Percentiles rank a stretch among this genome's conserved stretches.
Conservation (phyloP, 2,797 vertebrate species). For the Oreochromis mossambicus region DNA sequence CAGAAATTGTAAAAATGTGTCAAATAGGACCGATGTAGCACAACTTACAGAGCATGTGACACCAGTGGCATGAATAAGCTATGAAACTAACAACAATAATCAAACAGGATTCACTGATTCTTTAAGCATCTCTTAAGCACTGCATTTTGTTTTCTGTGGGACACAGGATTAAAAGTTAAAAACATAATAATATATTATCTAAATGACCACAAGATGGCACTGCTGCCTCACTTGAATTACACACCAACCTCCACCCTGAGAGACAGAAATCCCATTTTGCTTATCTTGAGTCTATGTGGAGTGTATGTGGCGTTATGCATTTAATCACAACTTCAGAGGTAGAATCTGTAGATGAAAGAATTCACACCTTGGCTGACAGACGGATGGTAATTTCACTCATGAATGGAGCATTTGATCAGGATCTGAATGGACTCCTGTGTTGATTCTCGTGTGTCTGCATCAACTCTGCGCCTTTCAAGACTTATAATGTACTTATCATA, state of each 20-base stretch:
- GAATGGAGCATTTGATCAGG: constrained; percentile 78
- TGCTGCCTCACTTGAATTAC: constrained; percentile 24
- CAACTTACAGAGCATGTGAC: neutral
- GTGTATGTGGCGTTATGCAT: constrained; percentile 64
- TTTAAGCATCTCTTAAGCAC: neutral
- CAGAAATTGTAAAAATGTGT: neutral
- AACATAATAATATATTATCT: neutral
- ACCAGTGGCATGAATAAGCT: neutral
- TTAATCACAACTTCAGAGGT: constrained; percentile 69
- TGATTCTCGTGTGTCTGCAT: constrained; percentile 65
- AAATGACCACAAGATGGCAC: constrained; percentile 57
- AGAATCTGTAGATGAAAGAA: constrained; percentile 70
- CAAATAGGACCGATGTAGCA: neutral
- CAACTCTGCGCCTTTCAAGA: constrained; percentile 47
- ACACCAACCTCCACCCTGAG: neutral
- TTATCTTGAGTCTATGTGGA: constrained; percentile 46
- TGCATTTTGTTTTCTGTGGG: neutral
- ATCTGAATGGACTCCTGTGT: constrained; percentile 69
- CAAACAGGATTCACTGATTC: neutral
- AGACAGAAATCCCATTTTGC: constrained; percentile 40
- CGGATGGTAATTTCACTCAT: constrained; percentile 78
- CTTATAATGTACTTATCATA: constrained; percentile 67
- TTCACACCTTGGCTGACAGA: constrained; percentile 75
- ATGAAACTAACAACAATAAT: neutral
- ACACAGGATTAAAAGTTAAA: neutral